Base-by-base conservation (phyloP, 2,888 invertebrate species). In the Selenia dentaria region DNA sequence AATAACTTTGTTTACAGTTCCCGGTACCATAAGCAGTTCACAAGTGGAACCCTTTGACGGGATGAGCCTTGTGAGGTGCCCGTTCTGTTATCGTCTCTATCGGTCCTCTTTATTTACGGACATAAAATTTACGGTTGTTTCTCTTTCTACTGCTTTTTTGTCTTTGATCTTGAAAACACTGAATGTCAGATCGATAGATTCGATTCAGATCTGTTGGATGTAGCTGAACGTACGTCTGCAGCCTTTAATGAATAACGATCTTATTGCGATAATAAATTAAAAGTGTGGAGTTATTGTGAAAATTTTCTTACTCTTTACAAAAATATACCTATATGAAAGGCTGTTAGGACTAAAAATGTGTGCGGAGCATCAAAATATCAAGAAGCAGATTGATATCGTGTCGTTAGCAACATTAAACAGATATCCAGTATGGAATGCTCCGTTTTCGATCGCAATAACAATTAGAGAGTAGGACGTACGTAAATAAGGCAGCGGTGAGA, bases 401-500 rank as follows among this genome's bases (percentile, higher is more conserved):
- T 36, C 38, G 39, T 43, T 44, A 40, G 50, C 50, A 42, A 54
- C 54, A 38, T 52, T 38, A 44, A 43, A 28, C 51, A 54, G 53
- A 51, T 26, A 41, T 33, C 34, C 33, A 13, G 16, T 16, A 39
- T 39, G 45, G 45, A 55, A 49, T 55, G 37, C 43, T 48, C 34
- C 36, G 40, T 40, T 45, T 57, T 48, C 48, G 56, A 60, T 56
- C 36, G 53, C 62, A 58, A 61, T 62, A 63, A 62, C 61, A 59
- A 63, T 55, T 57, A 43, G 59, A 65, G 53, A 57, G 68, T 70
- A 67, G 59, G 71, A 70, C 69, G 74, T 81, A 70, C 69, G 74
- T 81, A 78, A 82, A 83, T 80, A 72, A 71, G 70, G 64, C 70
- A 69, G 64, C 71, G 74, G 79, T 82, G 87, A 89, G 88, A 88